Base-by-base conservation (phyloP, 2,888 invertebrate species). In the Disparrhopalites patrizii region DNA sequence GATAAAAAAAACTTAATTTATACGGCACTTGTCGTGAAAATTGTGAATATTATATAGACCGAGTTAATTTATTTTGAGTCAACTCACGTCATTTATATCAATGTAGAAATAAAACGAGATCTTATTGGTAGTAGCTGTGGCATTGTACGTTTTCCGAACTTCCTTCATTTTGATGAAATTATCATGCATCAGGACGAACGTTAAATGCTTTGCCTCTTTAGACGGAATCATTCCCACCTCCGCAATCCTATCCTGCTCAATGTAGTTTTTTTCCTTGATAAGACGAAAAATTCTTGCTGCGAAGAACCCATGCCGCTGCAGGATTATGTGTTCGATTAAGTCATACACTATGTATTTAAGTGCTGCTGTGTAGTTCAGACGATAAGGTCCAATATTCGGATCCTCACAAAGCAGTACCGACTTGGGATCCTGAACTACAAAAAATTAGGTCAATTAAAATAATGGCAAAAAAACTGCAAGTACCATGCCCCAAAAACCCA, bases 221-320 rank as follows among this genome's bases (percentile, higher is more conserved):
- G 91, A 88, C 0, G 93, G 91, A 75, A 97, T 86, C 95, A 97
- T 94, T 0, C 91, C 93, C 73, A 90, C 82, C 76, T 91, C 90
- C 78, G 95, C 94, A 66, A 97, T 89, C 77, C 91, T 88, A 70
- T 92, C 94, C 75, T 94, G 92, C 78, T 96, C 96, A 67, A 95
- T 86, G 77, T 86, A 92, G 73, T 88, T 88, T 77, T 89, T 90
- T 40, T 83, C 79, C 56, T 88, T 84, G 33, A 97, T 86, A 69
- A 97, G 84, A 84, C 89, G 82, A 79, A 94, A 95, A 77, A 93
- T 90, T 78, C 93, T 83, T 0, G 90, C 87, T 0, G 92, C 90
- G 79, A 91, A 90, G 3, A 87, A 85, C 50, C 92, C 93, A 77
- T 90, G 90, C 73, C 91, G 85, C 81, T 95, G 93, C 36, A 88